These are phyloP conservation scores for Drosophila athabasca DNA, from an alignment of 1,140 invertebrate genomes.

Conservation along the genomic window DNA sequence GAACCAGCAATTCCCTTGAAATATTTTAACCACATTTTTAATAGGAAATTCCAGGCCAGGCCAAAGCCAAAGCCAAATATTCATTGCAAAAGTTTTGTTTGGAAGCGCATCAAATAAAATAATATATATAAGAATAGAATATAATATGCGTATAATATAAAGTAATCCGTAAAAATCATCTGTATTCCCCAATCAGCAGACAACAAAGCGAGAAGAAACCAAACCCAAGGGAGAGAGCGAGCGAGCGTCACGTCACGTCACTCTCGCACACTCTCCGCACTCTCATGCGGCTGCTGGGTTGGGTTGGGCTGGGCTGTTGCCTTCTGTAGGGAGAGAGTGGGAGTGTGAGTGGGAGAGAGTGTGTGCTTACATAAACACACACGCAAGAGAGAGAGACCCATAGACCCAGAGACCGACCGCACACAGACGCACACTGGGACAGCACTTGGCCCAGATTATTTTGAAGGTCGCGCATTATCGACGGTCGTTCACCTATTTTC, in stretches of 20 bases:
- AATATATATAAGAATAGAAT: no score
- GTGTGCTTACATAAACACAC: constrained; percentile 21
- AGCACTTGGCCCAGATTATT: constrained; percentile 83
- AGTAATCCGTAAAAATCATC: constrained; percentile 35
- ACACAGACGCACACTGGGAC: constrained; percentile 56
- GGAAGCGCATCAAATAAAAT: constrained; percentile 5
- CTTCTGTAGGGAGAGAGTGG: constrained; percentile 3
- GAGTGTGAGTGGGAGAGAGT: constrained; percentile 34
- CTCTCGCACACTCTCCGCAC: no score
- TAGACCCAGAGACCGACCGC: constrained; percentile 4
- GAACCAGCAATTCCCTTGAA: no score
- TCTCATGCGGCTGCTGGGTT: no score
- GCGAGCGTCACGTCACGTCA: background rate
- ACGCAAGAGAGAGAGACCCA: constrained; percentile 21
- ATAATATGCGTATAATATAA: no score
- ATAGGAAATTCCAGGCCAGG: no score
- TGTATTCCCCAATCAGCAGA: constrained; percentile 52
- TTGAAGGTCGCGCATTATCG: constrained; percentile 83
- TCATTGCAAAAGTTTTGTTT: constrained; percentile 10
- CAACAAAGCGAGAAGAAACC: constrained; percentile 29
- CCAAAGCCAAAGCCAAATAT: constrained; percentile 1
- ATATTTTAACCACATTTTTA: no score
- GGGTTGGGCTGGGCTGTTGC: constrained; percentile 1
- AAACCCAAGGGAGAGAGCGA: constrained; percentile 21
- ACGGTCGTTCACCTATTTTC: constrained; percentile 83